Conservation (phyloP, 2,888 invertebrate species). For the Anthophora plumipes region DNA sequence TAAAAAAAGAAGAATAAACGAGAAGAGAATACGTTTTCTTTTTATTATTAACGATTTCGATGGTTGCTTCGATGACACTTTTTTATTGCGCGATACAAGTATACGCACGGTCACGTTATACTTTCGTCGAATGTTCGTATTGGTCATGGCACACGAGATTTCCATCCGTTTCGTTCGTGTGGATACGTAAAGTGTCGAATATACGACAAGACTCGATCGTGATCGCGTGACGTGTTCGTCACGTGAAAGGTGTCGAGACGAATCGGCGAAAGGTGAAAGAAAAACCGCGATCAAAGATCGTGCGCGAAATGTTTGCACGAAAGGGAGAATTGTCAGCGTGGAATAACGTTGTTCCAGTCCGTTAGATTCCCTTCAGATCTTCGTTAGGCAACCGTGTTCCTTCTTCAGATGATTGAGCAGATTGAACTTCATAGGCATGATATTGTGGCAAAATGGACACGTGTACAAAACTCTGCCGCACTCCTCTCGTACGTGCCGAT, state of each 20-base stretch:
- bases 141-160: too few species aligned
- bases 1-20: too few species aligned
- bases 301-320: too few species aligned
- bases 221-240: too few species aligned
- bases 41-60: too few species aligned
- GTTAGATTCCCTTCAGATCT: constrained; percentile 41
- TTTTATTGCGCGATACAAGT: constrained; percentile 33
- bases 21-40: background rate
- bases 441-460: constrained; percentile 78
- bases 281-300: background rate
- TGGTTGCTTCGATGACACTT: constrained; percentile 28
- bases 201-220: background rate
- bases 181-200: background rate
- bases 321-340: too few species aligned
- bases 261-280: too few species aligned
- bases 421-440: constrained; percentile 79
- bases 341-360: background rate
- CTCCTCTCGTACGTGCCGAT: constrained; percentile 79
- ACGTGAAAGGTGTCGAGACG: too few species aligned
- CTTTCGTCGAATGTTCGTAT: too few species aligned
- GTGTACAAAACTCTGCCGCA: constrained; percentile 80
- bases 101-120: too few species aligned
- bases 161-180: background rate
- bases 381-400: constrained; percentile 70
- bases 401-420: constrained; percentile 74